Conservation (phyloP, 1,140 invertebrate genomes). For the Charaxes varanes region DNA sequence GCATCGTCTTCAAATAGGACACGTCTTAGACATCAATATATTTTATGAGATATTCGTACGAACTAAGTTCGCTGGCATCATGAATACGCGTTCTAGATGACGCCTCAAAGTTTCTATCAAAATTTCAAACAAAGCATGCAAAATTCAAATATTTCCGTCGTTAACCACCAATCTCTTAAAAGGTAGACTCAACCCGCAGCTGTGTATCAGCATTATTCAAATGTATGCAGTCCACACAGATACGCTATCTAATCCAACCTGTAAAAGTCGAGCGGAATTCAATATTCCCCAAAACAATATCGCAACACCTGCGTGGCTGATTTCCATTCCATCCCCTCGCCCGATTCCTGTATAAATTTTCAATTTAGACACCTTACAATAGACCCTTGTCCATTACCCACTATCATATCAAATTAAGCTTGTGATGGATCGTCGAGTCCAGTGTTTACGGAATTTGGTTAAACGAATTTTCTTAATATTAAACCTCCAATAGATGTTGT, state of each 20-base stretch:
- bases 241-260: constrained; percentile 35
- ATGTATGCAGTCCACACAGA: constrained; percentile 24
- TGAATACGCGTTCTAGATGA: too few relatives aligned
- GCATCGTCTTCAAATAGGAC: too few relatives aligned
- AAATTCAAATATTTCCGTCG: neutral
- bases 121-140: neutral
- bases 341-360: constrained; percentile 35
- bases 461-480: too few relatives aligned
- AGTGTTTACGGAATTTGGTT: too few relatives aligned
- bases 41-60: too few relatives aligned
- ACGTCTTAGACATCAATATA: too few relatives aligned
- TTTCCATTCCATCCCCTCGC: constrained; percentile 32
- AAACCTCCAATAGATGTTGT: too few relatives aligned
- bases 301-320: constrained; percentile 35
- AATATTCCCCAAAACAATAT: constrained; percentile 46
- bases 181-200: constrained; percentile 1
- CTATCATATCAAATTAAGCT: constrained; percentile 16
- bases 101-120: neutral
- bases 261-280: constrained; percentile 43
- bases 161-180: constrained; percentile 12
- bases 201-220: constrained; percentile 24
- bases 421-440: constrained; percentile 4
- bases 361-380: constrained; percentile 36
- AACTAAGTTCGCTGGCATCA: too few relatives aligned
- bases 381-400: constrained; percentile 15